phyloP scores from a whole-genome alignment of 2,888 invertebrate species.

The Myathropa florea region DNA sequence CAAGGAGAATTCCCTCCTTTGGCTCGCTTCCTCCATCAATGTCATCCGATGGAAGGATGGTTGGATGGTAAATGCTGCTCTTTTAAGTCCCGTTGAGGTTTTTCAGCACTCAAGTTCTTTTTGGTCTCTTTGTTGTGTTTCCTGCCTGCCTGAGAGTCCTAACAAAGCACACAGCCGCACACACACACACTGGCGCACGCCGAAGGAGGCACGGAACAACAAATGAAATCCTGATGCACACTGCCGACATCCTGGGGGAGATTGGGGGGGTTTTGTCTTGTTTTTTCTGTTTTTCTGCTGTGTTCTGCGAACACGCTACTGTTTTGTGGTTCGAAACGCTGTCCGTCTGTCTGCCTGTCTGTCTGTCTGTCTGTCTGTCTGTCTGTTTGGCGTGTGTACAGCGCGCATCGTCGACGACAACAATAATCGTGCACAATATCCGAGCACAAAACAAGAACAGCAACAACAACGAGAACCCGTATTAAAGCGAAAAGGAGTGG shows the following conservation, averaged over 20 bases:
- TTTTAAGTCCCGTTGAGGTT: constrained; percentile 27
- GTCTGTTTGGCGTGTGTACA: constrained; percentile 11
- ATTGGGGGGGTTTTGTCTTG: background rate
- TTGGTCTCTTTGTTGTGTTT: background rate
- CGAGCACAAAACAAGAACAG: constrained; percentile 14
- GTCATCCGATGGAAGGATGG: constrained; percentile 24
- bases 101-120: constrained; percentile 20
- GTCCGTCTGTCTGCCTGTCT: constrained; percentile 33
- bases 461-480: background rate
- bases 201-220: constrained; percentile 28
- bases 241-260: background rate
- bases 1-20: constrained; percentile 25
- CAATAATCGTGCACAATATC: constrained; percentile 70
- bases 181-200: background rate
- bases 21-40: constrained; percentile 20
- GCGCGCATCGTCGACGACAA: constrained; percentile 47
- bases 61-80: constrained; percentile 28
- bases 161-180: too few relatives aligned
- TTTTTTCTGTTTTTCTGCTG: constrained; percentile 27
- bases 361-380: constrained; percentile 28
- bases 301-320: constrained; percentile 56
- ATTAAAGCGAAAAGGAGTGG: constrained; percentile 57
- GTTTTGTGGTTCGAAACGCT: constrained; percentile 63
- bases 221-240: constrained; percentile 54
- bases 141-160: background rate